Percentiles rank a stretch among this genome's conserved stretches.
Conservation (phyloP, 2,888 invertebrate genomes). For the Spialia ferax region DNA sequence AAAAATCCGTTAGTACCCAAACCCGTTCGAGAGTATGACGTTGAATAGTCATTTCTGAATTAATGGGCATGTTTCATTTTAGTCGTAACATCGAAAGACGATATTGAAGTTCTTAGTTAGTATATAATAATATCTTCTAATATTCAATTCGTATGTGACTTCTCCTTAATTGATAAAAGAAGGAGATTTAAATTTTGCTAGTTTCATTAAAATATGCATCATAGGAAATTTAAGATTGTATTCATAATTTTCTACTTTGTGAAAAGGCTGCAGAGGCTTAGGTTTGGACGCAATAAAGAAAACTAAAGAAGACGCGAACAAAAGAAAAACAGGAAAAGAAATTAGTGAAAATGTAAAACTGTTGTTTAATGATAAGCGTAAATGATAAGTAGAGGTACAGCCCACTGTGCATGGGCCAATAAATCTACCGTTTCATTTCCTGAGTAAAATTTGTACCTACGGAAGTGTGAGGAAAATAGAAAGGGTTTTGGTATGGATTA, state of each 20-base stretch:
- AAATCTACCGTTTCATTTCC: slow-evolving; percentile 83
- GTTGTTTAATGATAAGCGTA: slow-evolving; percentile 62
- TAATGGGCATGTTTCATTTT: slow-evolving; percentile 27
- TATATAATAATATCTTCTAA: background rate
- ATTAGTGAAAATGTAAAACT: slow-evolving; percentile 46
- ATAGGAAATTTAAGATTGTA: too few relatives aligned
- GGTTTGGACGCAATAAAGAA: background rate
- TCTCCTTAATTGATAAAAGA: too few relatives aligned
- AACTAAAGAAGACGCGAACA: too few relatives aligned
- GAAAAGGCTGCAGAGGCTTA: background rate
- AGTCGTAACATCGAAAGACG: background rate
- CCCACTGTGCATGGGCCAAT: slow-evolving; percentile 65
- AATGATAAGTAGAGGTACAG: slow-evolving; percentile 79
- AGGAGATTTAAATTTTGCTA: too few relatives aligned
- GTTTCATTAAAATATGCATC: background rate
- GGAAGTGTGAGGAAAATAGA: slow-evolving; percentile 48
- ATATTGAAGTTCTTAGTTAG: background rate
- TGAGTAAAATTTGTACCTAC: slow-evolving; percentile 74
- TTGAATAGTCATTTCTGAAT: slow-evolving; percentile 32
- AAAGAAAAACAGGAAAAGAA: too few relatives aligned
- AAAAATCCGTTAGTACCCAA: slow-evolving; percentile 30
- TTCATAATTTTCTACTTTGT: background rate
- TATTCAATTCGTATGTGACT: too few relatives aligned
- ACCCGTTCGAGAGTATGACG: slow-evolving; percentile 24
- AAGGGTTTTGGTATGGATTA: slow-evolving; percentile 39